Evolutionary conservation across 1,140 invertebrate species (phyloP), one percentile per base, ranked within the genome.

Genomic region (Ceratina japonica): DNA sequence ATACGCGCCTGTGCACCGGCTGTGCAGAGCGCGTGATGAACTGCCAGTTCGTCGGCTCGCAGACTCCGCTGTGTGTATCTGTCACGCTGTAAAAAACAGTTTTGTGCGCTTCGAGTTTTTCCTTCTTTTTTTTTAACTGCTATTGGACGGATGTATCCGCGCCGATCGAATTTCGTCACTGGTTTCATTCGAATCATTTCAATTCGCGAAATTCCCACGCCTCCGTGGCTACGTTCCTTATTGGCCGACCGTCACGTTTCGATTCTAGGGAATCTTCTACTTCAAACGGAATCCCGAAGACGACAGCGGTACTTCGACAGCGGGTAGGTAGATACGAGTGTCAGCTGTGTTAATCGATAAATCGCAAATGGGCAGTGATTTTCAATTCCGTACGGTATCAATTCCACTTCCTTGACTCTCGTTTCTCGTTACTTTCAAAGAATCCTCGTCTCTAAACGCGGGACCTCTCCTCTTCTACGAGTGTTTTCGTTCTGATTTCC

Each of bases 121-220:
- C n/a, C 12, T 12, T 64, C 44, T n/a, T 16, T 20, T 15, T 59
- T 56, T 80, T 80, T 79, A 86, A 75, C 59, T 82, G 58, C 80
- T 82, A 86, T 44, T 86, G 84, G 84, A 86, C 84, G 84, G 84
- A 86, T 86, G 24, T 83, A 73, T 80, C 74, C 83, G 70, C 83
- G 59, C 76, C 74, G 74, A 75, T 77, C 62, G 69, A n/a, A n/a
- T 75, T 74, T 37, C 8, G 1, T 54, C 54, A 16, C 2, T 49
- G 24, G 27, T 75, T 68, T 63, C 3, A 5, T 64, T 49, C 59
- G 58, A 61, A 18, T 70, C 65, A 3, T 49, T 49, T 49, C 22
- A 18, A 65, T 61, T 61, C 24, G 20, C 49, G 24, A 22, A 54
- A 71, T 56, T 22, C n/a, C n/a, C 24, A 2, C 12, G 8, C 18